Evolutionary conservation across 2,888 invertebrate species (phyloP), one percentile per base, ranked within the genome.

Genomic region (Biston betularia): DNA sequence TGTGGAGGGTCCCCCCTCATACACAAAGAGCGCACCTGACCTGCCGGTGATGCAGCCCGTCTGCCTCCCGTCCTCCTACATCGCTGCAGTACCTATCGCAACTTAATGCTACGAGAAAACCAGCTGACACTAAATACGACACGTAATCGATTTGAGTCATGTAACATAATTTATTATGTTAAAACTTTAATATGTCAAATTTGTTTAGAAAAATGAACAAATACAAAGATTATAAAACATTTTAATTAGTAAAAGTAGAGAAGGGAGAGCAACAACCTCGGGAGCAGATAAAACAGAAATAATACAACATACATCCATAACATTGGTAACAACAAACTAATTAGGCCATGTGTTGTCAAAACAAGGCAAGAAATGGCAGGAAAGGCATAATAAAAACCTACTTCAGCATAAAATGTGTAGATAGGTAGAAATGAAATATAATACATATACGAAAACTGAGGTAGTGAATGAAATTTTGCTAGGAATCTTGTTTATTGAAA

Each of bases 21-120:
- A 74, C 75, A 83, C 81, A 81, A 83, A 82, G 75, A 79, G 78
- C 84, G 86, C 92, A 92, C 92, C 92, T 92, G 92, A 92, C 87
- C 82, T 72, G 67, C 70, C 70, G 64, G 58, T 76, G 76, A 75
- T 82, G 78, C 75, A 78, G 81, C 81, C 83, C 81, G 80, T 82
- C 82, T 79, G 72, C 74, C 73, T 74, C 81, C 78, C 62, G 9
- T 58, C 57, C 57, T 58, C 53, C 65, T 59, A 49, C 70, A 70
- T 74, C 44, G 46, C 57, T 63, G 58, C 67, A 67, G 55, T 63
- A 60, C 49, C 50, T 35, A 42, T 33, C 15, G 40, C 46, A 53
- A 62, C 52, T n/a, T 44, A 77, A 79, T 71, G 72, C 74, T 80
- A 84, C 85, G 87, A 87, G 85, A 89, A 88, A 85, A 82, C 82